Conservation (phyloP, 1,140 invertebrate genomes). For the Antheraea mylitta region DNA sequence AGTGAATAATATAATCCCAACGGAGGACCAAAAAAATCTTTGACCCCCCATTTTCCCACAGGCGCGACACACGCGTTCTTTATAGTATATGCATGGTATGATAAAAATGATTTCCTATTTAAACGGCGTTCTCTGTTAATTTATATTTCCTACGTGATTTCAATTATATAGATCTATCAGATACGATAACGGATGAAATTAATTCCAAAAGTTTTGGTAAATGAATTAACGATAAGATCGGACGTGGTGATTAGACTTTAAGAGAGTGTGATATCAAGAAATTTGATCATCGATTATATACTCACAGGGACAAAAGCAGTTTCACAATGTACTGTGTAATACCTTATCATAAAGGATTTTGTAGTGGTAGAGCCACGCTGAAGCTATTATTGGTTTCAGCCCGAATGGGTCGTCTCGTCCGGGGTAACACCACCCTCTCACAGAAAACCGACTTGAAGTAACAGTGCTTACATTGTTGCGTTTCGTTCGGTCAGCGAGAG, state of each 20-base stretch:
- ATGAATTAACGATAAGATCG: constrained; percentile 41
- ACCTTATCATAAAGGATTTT: too few relatives aligned
- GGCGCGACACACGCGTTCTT: constrained; percentile 8
- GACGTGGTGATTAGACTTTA: constrained; percentile 40
- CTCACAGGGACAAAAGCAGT: background rate
- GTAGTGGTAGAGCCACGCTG: too few relatives aligned
- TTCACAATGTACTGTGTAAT: background rate
- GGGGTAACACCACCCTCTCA: too few relatives aligned
- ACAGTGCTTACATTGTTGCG: too few relatives aligned
- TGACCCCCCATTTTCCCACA: constrained; percentile 50
- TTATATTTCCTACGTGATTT: constrained; percentile 32
- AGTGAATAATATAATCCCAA: constrained; percentile 42
- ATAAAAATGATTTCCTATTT: constrained; percentile 37
- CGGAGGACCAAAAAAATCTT: constrained; percentile 51
- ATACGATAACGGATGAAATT: constrained; percentile 1
- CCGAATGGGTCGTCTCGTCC: too few relatives aligned
- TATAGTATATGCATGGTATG: constrained; percentile 25
- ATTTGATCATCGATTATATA: background rate
- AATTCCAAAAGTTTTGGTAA: background rate
- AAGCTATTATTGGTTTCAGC: too few relatives aligned
- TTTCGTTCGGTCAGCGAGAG: too few relatives aligned
- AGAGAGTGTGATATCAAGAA: background rate
- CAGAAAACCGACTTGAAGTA: too few relatives aligned
- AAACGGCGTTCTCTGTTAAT: constrained; percentile 36
- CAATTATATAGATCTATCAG: background rate